Evolutionary conservation across 2,797 vertebrate genomes (phyloP), one percentile per base, ranked within the genome.

Genomic region (Falco biarmicus): DNA sequence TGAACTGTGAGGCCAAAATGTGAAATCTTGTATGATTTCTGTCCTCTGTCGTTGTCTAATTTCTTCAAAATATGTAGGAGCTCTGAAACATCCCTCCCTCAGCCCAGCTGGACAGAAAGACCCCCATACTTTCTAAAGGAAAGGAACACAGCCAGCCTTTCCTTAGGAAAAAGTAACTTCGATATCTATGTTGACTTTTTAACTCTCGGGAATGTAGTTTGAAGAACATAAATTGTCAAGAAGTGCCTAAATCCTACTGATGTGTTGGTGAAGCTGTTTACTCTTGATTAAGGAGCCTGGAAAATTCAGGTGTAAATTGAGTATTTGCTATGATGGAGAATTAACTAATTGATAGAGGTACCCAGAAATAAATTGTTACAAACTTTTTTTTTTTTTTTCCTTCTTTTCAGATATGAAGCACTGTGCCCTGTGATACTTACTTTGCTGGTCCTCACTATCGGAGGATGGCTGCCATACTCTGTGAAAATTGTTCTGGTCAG

Each of bases 381-480:
- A 28, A 6, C 20, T 7, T 32, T 79, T 90, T 81, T 51, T 25
- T 32, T 43, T 71, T 91, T 41, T 41, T 41, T 13, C 39, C 41
- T 70, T n/a, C 59, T 73, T 95, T 91, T 25, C 94, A 98, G 98
- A 57, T 57, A 92, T 90, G 96, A 95, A 84, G 82, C 70, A 48
- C 32, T 10, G 63, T 45, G 48, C 29, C 39, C 61, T 60, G 28
- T 90, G 82, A 94, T 24, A 29, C 6, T 70, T 56, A 2, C 10
- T 68, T 39, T 75, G 50, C 61, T 77, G 80, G 26, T 39, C 64
- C 71, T 57, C 9, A 31, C n/a, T 5, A 1, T 22, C 32, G 32
- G 65, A 96, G 29, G 74, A 98, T 98, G 98, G 97, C 95, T 89
- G 69, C 66, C 51, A 45, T 92, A 51, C 66, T 57, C 80, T 91